phyloP scores from a whole-genome alignment of 2,888 invertebrate genomes.

The Cryptocheilus praepositus region DNA sequence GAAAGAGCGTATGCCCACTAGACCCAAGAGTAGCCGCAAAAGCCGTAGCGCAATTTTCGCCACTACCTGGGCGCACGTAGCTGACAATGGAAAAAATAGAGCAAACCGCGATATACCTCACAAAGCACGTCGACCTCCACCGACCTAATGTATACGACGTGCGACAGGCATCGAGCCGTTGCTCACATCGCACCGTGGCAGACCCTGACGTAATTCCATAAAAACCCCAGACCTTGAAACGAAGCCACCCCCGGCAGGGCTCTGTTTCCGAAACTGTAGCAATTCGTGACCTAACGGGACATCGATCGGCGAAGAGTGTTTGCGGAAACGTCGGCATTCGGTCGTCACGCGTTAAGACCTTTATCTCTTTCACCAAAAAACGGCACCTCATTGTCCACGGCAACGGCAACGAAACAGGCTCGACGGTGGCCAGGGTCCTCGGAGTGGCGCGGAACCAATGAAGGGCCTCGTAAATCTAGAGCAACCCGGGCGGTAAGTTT shows the following conservation, averaged over 20 bases:
- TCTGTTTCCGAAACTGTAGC: slow-evolving; percentile 38
- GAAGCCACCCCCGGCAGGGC: too few relatives aligned
- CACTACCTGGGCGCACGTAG: neutral
- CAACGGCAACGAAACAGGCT: slow-evolving; percentile 44
- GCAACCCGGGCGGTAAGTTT: slow-evolving; percentile 52
- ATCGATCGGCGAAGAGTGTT: slow-evolving; percentile 60
- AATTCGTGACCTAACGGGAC: slow-evolving; percentile 68
- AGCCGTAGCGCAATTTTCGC: neutral
- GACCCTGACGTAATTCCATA: neutral
- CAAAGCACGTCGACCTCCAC: slow-evolving; percentile 33
- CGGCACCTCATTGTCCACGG: slow-evolving; percentile 40
- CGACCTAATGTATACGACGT: neutral
- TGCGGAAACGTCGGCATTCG: slow-evolving; percentile 67
- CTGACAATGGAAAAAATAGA: slow-evolving; percentile 38
- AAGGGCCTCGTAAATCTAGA: slow-evolving; percentile 64
- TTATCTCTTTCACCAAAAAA: slow-evolving; percentile 52
- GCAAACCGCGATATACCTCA: slow-evolving; percentile 50
- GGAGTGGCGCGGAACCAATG: slow-evolving; percentile 62
- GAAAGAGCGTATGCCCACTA: too few relatives aligned
- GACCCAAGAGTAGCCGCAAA: neutral
- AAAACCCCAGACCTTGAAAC: neutral
- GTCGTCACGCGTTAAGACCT: slow-evolving; percentile 58
- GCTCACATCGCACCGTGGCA: slow-evolving; percentile 8
- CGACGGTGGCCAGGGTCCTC: slow-evolving; percentile 43
- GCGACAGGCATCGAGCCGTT: neutral